Evolutionary conservation across 2,113 vertebrate species (phyloP).

Genomic region (Bujurquina vittata): DNA sequence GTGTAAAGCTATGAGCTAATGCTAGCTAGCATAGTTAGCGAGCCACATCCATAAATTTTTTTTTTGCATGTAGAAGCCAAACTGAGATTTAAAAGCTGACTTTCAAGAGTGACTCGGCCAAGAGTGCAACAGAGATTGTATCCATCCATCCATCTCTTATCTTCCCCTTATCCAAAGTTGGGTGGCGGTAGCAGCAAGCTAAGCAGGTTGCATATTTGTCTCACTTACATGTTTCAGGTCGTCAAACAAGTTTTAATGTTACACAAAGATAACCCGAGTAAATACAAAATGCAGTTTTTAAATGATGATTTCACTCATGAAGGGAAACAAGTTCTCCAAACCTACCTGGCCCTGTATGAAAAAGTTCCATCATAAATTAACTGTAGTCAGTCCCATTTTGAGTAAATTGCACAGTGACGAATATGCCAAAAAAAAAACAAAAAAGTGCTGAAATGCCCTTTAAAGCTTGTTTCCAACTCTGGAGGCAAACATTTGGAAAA

Average conservation of each 20-base stretch:
- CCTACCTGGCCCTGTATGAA: too few species aligned
- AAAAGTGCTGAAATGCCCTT: background rate
- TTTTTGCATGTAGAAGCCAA: background rate
- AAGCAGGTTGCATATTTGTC: too few species aligned
- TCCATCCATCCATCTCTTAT: background rate
- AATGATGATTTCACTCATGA: background rate
- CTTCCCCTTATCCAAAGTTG: background rate
- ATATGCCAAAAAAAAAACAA: too few species aligned
- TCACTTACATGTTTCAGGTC: background rate
- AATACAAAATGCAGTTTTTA: background rate
- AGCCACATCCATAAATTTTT: too few species aligned
- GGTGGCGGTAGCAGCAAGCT: background rate
- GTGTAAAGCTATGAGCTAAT: too few species aligned
- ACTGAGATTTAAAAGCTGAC: background rate
- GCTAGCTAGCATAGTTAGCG: too few species aligned
- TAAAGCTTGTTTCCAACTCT: background rate
- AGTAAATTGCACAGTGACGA: too few species aligned
- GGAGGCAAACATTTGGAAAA: too few species aligned
- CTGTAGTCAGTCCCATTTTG: too few species aligned
- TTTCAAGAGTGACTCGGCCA: background rate
- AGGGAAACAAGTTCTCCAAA: too few species aligned
- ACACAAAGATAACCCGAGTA: background rate
- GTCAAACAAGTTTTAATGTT: background rate
- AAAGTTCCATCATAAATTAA: too few species aligned
- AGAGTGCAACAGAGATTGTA: background rate